Evolutionary conservation across 2,888 invertebrate species (phyloP).

Genomic region (Cataglyphis cursor): DNA sequence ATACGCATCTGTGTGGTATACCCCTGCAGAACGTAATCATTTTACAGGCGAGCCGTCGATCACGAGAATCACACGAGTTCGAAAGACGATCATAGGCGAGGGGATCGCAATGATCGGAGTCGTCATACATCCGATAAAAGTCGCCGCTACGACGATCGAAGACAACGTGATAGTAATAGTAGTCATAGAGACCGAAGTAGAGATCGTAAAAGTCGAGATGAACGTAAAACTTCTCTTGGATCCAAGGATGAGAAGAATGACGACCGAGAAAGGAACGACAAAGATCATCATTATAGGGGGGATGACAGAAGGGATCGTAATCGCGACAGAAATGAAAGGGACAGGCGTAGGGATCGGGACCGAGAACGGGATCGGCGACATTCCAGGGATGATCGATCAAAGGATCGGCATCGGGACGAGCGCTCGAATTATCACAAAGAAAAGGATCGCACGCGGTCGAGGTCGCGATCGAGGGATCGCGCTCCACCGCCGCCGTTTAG

Average conservation of each 20-base stretch:
- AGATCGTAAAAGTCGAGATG: constrained; percentile 80
- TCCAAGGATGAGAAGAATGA: constrained; percentile 79
- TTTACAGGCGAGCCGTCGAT: constrained; percentile 85
- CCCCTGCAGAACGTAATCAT: constrained; percentile 87
- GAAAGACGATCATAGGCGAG: constrained; percentile 80
- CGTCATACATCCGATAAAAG: constrained; percentile 78
- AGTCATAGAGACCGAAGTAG: constrained; percentile 78
- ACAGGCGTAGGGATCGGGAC: constrained; percentile 73
- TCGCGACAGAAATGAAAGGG: constrained; percentile 75
- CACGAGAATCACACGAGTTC: constrained; percentile 81
- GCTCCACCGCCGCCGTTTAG: constrained; percentile 77
- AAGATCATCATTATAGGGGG: constrained; percentile 82
- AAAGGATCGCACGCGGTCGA: constrained; percentile 83
- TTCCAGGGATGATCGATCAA: constrained; percentile 82
- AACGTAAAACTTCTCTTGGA: constrained; percentile 76
- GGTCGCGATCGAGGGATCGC: constrained; percentile 83
- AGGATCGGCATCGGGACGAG: constrained; percentile 84
- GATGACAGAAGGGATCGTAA: constrained; percentile 81
- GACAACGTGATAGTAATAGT: constrained; percentile 76
- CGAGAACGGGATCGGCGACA: constrained; percentile 81
- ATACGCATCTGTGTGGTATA: constrained; percentile 87
- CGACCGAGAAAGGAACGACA: constrained; percentile 78
- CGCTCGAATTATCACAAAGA: constrained; percentile 82
- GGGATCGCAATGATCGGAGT: constrained; percentile 77
- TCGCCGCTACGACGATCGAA: constrained; percentile 81